phyloP scores from a whole-genome alignment of 2,888 invertebrate species.

The Gymnoscelis rufifasciata region DNA sequence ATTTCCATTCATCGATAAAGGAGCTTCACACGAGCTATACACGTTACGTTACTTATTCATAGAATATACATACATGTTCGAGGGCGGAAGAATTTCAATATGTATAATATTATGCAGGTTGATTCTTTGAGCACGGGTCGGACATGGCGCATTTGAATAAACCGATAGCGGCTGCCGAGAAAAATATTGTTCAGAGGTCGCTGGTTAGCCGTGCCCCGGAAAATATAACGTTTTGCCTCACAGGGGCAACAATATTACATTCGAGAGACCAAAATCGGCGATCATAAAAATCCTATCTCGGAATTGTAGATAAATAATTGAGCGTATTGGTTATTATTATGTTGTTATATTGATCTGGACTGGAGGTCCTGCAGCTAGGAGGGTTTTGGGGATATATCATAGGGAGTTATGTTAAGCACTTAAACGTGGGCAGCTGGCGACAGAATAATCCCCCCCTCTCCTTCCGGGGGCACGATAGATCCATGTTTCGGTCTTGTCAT shows the following conservation, averaged over 20 bases:
- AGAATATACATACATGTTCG: slow-evolving; percentile 63
- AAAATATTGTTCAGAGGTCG: slow-evolving; percentile 75
- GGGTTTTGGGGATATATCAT: too few species aligned
- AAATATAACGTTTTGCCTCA: slow-evolving; percentile 61
- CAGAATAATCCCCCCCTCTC: too few species aligned
- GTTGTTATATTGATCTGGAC: slow-evolving; percentile 6
- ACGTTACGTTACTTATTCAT: slow-evolving; percentile 60
- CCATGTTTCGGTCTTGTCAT: too few species aligned
- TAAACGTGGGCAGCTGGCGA: too few species aligned
- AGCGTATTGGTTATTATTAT: slow-evolving; percentile 20
- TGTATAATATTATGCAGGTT: slow-evolving; percentile 77
- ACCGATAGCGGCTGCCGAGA: slow-evolving; percentile 64
- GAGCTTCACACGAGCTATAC: slow-evolving; percentile 41
- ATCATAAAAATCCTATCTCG: slow-evolving; percentile 35
- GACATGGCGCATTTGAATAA: slow-evolving; percentile 75
- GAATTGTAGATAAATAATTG: slow-evolving; percentile 30
- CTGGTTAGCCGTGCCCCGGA: slow-evolving; percentile 52
- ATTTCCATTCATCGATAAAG: slow-evolving; percentile 29
- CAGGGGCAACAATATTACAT: slow-evolving; percentile 59
- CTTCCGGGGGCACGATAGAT: too few species aligned
- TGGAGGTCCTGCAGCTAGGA: too few species aligned
- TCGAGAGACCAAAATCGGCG: slow-evolving; percentile 43
- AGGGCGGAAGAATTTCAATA: slow-evolving; percentile 73
- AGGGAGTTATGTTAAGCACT: too few species aligned
- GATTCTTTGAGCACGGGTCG: slow-evolving; percentile 74